Base-by-base conservation (phyloP, 1,140 invertebrate genomes). In the Drosophila ironensis region DNA sequence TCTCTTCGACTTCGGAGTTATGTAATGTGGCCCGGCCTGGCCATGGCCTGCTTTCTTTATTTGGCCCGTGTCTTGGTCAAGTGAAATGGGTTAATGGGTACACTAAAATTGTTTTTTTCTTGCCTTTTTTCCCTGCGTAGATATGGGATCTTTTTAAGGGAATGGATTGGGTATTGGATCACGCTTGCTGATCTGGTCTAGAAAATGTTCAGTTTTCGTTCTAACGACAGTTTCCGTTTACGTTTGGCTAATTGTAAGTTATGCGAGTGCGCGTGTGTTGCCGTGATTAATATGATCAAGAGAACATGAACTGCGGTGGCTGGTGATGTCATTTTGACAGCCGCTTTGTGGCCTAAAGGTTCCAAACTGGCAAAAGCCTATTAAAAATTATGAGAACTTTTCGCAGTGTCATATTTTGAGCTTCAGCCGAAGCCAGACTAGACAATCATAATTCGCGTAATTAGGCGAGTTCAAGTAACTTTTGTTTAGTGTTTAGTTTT, bases 1-100 rank as follows among this genome's bases (percentile, higher is more conserved):
- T 24, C 33, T 16, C 19, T 38, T 16, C 11, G 4, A n/a, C n/a
- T n/a, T n/a, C n/a, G 6, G 2, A 9, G 17, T 78, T 80, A 74
- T 80, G 64, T 80, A 80, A 80, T 28, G 40, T 57, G 68, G 42
- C 52, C 33, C 3, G 52, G 37, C 35, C 14, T 75, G 57, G 48
- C 72, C 72, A 59, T 80, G 76, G 75, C 76, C 76, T 80, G 75
- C 75, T 80, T 80, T 80, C 64, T 69, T 69, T 69, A 72, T 72
- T 72, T 72, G 35, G 44, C 41, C 51, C 17, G 51, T 25, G 41
- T 42, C 30, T 77, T 54, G 77, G 72, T 59, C 56, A 72, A 76
- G 70, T 64, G 59, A 82, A 82, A 82, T 82, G 69, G 78, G 77
- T 82, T 82, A 82, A 76, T 82, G 47, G 78, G 40, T 52, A 59